phyloP scores from a whole-genome alignment of 2,888 invertebrate species.

The Rhingia campestris region DNA sequence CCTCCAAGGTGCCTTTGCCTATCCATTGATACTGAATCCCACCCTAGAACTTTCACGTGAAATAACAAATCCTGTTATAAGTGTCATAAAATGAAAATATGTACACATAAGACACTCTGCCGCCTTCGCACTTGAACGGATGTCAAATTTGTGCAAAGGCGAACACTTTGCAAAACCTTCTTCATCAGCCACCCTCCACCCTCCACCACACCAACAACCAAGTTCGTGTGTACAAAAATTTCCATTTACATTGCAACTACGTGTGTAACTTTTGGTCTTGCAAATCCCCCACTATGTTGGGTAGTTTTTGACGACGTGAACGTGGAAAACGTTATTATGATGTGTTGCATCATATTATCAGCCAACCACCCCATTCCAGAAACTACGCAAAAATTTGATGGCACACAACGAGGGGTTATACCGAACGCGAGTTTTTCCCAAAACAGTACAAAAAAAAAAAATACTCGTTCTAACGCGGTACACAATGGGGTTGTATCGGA shows the following conservation, averaged over 20 bases:
- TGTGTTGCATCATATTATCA: slow-evolving; percentile 57
- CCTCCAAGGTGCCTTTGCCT: slow-evolving; percentile 49
- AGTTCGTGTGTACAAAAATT: slow-evolving; percentile 29
- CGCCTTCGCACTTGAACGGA: slow-evolving; percentile 26
- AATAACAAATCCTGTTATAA: slow-evolving; percentile 58
- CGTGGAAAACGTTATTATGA: slow-evolving; percentile 54
- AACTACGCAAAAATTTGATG: slow-evolving; percentile 55
- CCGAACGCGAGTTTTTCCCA: not conserved
- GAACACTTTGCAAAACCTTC: slow-evolving; percentile 18
- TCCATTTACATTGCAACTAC: slow-evolving; percentile 71
- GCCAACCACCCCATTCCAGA: slow-evolving; percentile 8
- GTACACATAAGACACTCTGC: slow-evolving; percentile 12
- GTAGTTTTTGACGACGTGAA: slow-evolving; percentile 44
- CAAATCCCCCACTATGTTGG: slow-evolving; percentile 33
- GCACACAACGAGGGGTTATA: slow-evolving; percentile 6
- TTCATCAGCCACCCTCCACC: not conserved
- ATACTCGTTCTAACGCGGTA: slow-evolving; percentile 25
- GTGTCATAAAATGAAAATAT: slow-evolving; percentile 56
- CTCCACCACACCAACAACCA: not conserved
- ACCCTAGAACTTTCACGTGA: slow-evolving; percentile 20
- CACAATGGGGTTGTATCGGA: not conserved
- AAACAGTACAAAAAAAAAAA: not conserved
- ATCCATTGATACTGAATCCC: not conserved
- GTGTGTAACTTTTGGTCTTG: slow-evolving; percentile 61
- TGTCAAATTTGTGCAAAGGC: slow-evolving; percentile 60